Base-by-base conservation (phyloP, 2,797 vertebrate genomes). In the Sebastes itinus region DNA sequence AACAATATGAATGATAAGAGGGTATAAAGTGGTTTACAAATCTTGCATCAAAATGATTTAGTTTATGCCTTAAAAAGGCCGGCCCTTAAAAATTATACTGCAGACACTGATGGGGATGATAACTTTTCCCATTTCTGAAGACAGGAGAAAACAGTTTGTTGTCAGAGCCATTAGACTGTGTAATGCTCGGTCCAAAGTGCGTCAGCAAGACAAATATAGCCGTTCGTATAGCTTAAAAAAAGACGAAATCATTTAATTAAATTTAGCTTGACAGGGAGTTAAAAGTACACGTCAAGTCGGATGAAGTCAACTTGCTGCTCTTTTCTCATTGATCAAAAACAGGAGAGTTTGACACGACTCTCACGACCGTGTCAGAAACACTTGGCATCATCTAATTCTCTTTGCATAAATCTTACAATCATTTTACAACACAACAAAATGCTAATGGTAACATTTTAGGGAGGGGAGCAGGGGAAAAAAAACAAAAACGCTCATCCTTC, bases 361-460 rank as follows among this genome's bases (percentile, higher is more conserved):
- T 75, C 55, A 13, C 85, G 90, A 92, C 89, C 86, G 25, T 87
- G 88, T 83, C 86, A 88, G 74, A 85, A 91, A 85, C 83, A 89
- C 86, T 94, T 88, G 88, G 85, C 88, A 86, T 92, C 88, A 92
- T 92, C 88, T 85, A 84, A 91, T 89, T 93, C 87, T 85, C 87
- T 92, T 85, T 88, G 92, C 92, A 93, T 95, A 92, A 93, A 92
- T 91, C 89, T 85, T 25, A 73, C 83, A 73, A 92, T 92, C 86
- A 93, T 90, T 90, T 82, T 82, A 93, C 83, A 87, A 89, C 89
- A 89, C 87, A 92, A 93, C 92, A 92, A 94, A 94, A 94, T 94
- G 92, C 87, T 94, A 93, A 95, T 95, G 60, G 75, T 92, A 94
- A 94, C 93, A 93, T 95, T 95, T 95, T 85, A 80, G 87, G 83